These are phyloP conservation scores for Arctopsyche grandis DNA, from an alignment of 1,140 invertebrate genomes.

Conservation along the genomic window DNA sequence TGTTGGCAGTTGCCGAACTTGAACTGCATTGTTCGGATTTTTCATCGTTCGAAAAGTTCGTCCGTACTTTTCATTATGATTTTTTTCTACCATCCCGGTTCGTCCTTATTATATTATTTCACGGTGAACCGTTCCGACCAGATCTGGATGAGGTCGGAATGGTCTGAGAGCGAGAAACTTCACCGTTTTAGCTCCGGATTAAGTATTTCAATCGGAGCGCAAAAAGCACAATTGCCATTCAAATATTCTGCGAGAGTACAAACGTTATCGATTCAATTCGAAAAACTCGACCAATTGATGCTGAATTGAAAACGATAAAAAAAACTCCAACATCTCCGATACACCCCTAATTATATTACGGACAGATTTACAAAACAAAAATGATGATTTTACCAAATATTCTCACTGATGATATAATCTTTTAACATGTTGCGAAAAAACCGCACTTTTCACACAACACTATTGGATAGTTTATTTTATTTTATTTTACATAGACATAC, in stretches of 20 bases:
- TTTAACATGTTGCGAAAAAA: too few species aligned
- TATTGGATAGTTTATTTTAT: too few species aligned
- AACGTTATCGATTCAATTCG: background rate
- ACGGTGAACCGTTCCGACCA: background rate
- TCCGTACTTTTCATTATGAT: constrained; percentile 35
- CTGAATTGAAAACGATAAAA: too few species aligned
- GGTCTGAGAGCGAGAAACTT: constrained; percentile 1
- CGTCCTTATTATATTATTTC: background rate
- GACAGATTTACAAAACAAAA: too few species aligned
- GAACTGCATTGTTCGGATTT: constrained; percentile 40
- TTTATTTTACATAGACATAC: too few species aligned
- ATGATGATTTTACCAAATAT: too few species aligned
- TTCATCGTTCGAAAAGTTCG: constrained; percentile 14
- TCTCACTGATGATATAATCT: too few species aligned
- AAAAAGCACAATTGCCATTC: background rate
- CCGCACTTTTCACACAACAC: too few species aligned
- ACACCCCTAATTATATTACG: too few species aligned
- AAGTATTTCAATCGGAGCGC: background rate
- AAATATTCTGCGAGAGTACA: background rate
- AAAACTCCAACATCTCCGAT: too few species aligned
- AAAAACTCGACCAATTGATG: too few species aligned
- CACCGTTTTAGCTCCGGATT: background rate
- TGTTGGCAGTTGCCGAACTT: constrained; percentile 29
- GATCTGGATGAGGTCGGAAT: background rate
- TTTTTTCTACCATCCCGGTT: constrained; percentile 2